Evolutionary conservation across 2,888 invertebrate species (phyloP).

Genomic region (Heliothis peltigera): DNA sequence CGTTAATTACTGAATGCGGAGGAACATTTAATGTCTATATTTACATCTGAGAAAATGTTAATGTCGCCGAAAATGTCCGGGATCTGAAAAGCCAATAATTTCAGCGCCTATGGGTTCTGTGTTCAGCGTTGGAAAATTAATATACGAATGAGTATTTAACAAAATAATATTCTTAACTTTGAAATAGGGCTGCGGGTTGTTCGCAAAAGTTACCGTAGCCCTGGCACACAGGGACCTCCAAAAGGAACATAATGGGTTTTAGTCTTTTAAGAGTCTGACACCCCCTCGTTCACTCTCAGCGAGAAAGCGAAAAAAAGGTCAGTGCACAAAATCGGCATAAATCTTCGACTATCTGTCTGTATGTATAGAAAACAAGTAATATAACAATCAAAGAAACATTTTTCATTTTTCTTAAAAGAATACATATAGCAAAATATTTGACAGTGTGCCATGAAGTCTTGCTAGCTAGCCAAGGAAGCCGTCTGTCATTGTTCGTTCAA

Average conservation of each 20-base stretch:
- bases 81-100: not conserved
- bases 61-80: not conserved
- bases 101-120: not conserved
- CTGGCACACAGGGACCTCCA: too few relatives aligned
- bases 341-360: not conserved
- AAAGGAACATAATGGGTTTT: too few relatives aligned
- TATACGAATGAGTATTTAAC: too few relatives aligned
- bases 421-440: not conserved
- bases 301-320: too few relatives aligned
- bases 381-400: slow-evolving; percentile 6
- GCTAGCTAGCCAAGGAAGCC: slow-evolving; percentile 24
- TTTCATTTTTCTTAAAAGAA: slow-evolving; percentile 5
- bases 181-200: too few relatives aligned
- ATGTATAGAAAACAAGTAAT: not conserved
- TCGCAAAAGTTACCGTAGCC: too few relatives aligned
- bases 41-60: slow-evolving; percentile 26
- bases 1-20: slow-evolving; percentile 57
- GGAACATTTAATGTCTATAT: slow-evolving; percentile 56
- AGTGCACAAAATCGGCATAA: too few relatives aligned
- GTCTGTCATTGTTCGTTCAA: slow-evolving; percentile 49
- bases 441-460: slow-evolving; percentile 30
- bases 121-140: not conserved
- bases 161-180: too few relatives aligned
- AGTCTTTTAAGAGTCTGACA: too few relatives aligned
- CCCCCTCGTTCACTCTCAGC: too few relatives aligned